Evolutionary conservation across 2,888 invertebrate genomes (phyloP).

Genomic region (Geophilus truncorum): DNA sequence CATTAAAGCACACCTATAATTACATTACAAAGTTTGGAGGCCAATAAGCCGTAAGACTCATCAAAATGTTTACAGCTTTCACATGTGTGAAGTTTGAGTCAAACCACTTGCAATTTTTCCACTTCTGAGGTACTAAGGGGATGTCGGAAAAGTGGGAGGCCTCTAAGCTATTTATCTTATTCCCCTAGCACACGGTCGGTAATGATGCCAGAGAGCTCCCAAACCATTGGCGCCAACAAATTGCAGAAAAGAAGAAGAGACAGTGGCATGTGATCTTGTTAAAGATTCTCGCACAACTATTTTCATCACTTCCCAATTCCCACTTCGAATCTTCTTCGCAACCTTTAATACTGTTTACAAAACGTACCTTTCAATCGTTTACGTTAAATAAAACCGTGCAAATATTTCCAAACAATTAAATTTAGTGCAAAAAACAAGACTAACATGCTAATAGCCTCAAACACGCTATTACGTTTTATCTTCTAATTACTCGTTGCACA

Average conservation of each 20-base stretch:
- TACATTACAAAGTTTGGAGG: not conserved
- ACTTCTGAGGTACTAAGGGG: slow-evolving; percentile 13
- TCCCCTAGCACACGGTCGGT: slow-evolving; percentile 6
- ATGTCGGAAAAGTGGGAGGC: slow-evolving; percentile 13
- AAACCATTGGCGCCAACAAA: slow-evolving; percentile 21
- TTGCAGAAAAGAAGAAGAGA: slow-evolving; percentile 1
- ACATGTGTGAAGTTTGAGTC: slow-evolving; percentile 1
- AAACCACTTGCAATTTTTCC: slow-evolving; percentile 3
- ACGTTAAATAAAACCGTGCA: not conserved
- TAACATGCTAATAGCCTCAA: not conserved
- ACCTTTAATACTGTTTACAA: slow-evolving; percentile 8
- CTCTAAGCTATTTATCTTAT: slow-evolving; percentile 27
- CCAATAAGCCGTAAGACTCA: not conserved
- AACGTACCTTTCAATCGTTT: not conserved
- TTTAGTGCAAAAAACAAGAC: not conserved
- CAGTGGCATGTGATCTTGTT: slow-evolving; percentile 24
- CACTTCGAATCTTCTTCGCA: not conserved
- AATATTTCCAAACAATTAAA: not conserved
- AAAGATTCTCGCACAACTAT: slow-evolving; percentile 21
- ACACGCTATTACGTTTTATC: slow-evolving; percentile 16
- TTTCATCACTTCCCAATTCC: slow-evolving; percentile 14
- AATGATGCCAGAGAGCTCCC: slow-evolving; percentile 25
- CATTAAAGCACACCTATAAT: not conserved
- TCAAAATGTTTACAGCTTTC: slow-evolving; percentile 13
- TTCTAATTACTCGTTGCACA: not conserved